Base-by-base conservation (phyloP, 2,113 vertebrate genomes). In the Indicator maculatus region DNA sequence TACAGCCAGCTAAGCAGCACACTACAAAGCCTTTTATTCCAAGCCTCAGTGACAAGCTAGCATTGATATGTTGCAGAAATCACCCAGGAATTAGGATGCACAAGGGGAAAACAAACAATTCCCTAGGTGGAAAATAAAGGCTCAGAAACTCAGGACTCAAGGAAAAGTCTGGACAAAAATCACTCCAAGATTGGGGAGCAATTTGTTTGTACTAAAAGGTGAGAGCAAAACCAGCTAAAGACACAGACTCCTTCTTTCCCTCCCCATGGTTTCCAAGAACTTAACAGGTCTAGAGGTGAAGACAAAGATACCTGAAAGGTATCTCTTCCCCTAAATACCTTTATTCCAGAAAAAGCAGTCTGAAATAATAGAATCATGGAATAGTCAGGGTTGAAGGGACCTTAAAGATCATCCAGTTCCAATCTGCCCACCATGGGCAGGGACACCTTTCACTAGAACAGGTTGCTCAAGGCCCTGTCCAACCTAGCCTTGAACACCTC, bases 21-120 rank as follows among this genome's bases (percentile, higher is more conserved):
- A 84, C 69, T 83, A 91, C 93, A 94, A 88, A 95, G 94, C 70
- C n/a, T 90, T 95, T 79, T 55, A 86, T 82, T 90, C 89, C 86
- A 82, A 83, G 76, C 47, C 90, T 91, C 69, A 80, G 71, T 92
- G 81, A 92, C 78, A 96, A 95, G 92, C 61, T 58, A 83, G 87
- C 60, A 86, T 33, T 36, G 92, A 96, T 95, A 96, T 95, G 95
- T 89, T 95, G 96, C 92, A 80, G 85, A 90, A 89, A 91, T 89
- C 92, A 94, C 38, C 50, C 38, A 77, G 67, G 83, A 94, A 86
- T 90, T 76, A 92, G 1, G 30, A 93, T 27, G 72, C 53, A 76
- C 5, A 9, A 36, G 33, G 55, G 19, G 4, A 4, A 33, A 31
- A 19, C 64, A 69, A 31, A 28, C 15, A 67, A 13, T 55, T 91